These are phyloP conservation scores for Polyommatus iphigenia DNA, from an alignment of 2,888 invertebrate genomes.

Conservation along the genomic window DNA sequence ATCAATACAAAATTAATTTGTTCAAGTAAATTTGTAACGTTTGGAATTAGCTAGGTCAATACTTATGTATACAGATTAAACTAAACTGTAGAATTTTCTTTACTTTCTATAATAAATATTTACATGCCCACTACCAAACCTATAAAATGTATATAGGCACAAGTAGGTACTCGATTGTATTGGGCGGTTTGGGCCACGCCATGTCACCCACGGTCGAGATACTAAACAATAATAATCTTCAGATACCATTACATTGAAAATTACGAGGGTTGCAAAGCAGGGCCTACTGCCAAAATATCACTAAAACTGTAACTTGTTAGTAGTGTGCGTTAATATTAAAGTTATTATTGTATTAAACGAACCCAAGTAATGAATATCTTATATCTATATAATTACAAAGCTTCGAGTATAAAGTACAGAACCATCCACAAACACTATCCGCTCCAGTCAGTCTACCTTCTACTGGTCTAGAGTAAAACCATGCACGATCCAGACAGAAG, in stretches of 20 bases:
- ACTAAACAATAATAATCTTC: background rate
- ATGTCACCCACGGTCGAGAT: background rate
- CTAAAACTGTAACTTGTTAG: background rate
- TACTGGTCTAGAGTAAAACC: conserved; percentile 41
- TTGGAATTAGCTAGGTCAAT: background rate
- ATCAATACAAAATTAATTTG: conserved; percentile 29
- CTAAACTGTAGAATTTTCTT: conserved; percentile 22
- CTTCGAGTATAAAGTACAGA: conserved; percentile 42
- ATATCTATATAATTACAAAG: background rate
- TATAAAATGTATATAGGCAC: background rate
- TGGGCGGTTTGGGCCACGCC: no score
- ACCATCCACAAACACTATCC: conserved; percentile 42
- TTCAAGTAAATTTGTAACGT: background rate
- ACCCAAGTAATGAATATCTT: no score
- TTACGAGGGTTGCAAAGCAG: background rate
- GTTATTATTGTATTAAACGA: no score
- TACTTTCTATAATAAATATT: conserved; percentile 27
- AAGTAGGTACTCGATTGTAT: background rate
- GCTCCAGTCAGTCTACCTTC: conserved; percentile 51
- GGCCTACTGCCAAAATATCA: background rate
- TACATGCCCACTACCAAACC: background rate
- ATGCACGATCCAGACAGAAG: conserved; percentile 68
- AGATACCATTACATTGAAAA: background rate
- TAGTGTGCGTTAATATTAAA: conserved; percentile 11
- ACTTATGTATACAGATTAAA: conserved; percentile 10